A percentile compares a stretch with the other conserved stretches of the same genome.
Evolutionary conservation across 1,140 invertebrate species (phyloP).

Genomic region (Platyscapa corneri): DNA sequence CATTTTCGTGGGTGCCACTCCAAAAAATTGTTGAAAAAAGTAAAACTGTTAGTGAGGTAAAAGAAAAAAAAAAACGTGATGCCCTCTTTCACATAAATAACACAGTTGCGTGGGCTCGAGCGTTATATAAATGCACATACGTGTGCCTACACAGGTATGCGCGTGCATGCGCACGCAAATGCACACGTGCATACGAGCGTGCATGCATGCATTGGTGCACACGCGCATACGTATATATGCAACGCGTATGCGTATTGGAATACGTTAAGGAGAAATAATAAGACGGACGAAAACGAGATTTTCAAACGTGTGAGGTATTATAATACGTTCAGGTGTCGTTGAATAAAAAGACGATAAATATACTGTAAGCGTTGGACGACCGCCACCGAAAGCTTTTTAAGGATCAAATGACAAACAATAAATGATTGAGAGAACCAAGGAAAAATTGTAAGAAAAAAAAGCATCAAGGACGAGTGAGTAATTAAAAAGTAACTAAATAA

Average conservation of each 20-base stretch:
- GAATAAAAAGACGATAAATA: slow-evolving; percentile 49
- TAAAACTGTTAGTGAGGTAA: slow-evolving; percentile 67
- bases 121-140: not conserved
- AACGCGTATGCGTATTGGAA: too few species aligned
- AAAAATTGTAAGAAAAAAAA: not conserved
- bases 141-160: too few species aligned
- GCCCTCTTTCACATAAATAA: slow-evolving; percentile 55
- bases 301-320: slow-evolving; percentile 50
- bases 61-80: slow-evolving; percentile 71
- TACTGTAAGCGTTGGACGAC: slow-evolving; percentile 67
- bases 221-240: not conserved
- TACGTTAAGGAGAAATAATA: slow-evolving; percentile 32
- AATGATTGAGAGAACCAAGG: slow-evolving; percentile 25
- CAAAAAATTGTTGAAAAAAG: slow-evolving; percentile 60
- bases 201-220: not conserved
- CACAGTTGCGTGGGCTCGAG: slow-evolving; percentile 52
- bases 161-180: not conserved
- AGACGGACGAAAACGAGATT: slow-evolving; percentile 44
- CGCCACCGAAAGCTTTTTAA: slow-evolving; percentile 69
- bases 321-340: slow-evolving; percentile 45
- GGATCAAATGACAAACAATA: slow-evolving; percentile 52
- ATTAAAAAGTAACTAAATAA: not conserved
- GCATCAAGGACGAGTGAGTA: not conserved
- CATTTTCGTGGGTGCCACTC: slow-evolving; percentile 70
- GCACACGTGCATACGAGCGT: not conserved